These are phyloP conservation scores for Calidris pugnax DNA, from an alignment of 2,113 vertebrate genomes.

Conservation along the genomic window DNA sequence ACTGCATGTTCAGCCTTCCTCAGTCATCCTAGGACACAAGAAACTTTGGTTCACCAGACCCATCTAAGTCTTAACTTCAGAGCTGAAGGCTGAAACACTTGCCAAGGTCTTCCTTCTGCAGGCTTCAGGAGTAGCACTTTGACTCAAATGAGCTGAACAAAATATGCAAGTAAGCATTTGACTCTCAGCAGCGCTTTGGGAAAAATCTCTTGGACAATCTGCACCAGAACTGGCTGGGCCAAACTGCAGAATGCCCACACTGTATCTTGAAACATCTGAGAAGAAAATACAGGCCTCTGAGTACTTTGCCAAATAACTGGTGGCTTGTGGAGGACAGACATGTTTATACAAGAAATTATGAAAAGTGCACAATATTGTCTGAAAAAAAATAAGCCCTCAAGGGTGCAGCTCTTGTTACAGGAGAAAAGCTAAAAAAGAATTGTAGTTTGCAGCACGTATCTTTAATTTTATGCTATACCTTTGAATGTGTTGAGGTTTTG, in stretches of 20 bases:
- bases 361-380: background rate
- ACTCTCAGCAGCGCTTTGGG: background rate
- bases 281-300: background rate
- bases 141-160: background rate
- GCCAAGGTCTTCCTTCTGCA: background rate
- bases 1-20: background rate
- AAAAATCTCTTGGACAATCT: background rate
- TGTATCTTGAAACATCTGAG: background rate
- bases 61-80: background rate
- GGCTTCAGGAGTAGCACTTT: background rate
- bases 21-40: background rate
- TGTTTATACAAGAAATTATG: slow-evolving; percentile 22
- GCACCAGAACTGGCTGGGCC: background rate
- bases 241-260: background rate
- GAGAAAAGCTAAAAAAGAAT: background rate
- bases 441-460: background rate
- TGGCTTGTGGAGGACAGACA: background rate
- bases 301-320: background rate
- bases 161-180: background rate
- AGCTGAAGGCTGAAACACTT: background rate
- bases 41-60: background rate
- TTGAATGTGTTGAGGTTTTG: background rate
- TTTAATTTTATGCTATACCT: background rate
- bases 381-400: slow-evolving; percentile 12
- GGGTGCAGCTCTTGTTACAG: background rate